Evolutionary conservation across 1,140 invertebrate genomes (phyloP).

Genomic region (Coelopa frigida): DNA sequence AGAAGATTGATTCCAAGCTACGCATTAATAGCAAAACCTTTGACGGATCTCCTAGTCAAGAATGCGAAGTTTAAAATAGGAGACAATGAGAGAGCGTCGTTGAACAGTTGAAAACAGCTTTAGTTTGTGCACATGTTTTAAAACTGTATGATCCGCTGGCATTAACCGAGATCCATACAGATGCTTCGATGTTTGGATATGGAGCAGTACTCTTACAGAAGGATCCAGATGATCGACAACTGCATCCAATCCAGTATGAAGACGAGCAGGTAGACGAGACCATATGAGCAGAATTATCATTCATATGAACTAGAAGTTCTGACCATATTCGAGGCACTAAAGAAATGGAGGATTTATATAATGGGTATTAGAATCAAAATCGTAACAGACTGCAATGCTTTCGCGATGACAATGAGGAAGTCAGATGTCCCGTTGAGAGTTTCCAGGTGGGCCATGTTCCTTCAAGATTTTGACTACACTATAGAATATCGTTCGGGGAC

Average conservation of each 20-base stretch:
- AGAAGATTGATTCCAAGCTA: background rate
- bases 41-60: constrained; percentile 9
- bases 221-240: constrained; percentile 17
- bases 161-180: constrained; percentile 18
- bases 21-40: constrained; percentile 18
- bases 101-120: constrained; percentile 16
- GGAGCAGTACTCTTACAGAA: constrained; percentile 27
- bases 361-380: constrained; percentile 13
- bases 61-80: background rate
- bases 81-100: constrained; percentile 6
- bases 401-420: constrained; percentile 15
- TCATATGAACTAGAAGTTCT: constrained; percentile 26
- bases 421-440: constrained; percentile 14
- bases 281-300: constrained; percentile 22
- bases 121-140: constrained; percentile 14
- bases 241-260: constrained; percentile 32
- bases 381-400: constrained; percentile 18
- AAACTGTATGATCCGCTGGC: constrained; percentile 13
- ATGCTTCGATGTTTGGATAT: constrained; percentile 17
- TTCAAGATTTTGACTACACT: constrained; percentile 14
- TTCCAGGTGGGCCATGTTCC: constrained; percentile 11
- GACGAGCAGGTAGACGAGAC: constrained; percentile 28
- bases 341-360: constrained; percentile 16
- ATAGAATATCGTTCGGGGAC: constrained; percentile 13
- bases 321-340: constrained; percentile 16